A percentile compares a stretch with the other conserved stretches of the same genome.
These are phyloP conservation scores for Cuniculus paca DNA, from an alignment of 2,797 vertebrate genomes.

Conservation along the genomic window DNA sequence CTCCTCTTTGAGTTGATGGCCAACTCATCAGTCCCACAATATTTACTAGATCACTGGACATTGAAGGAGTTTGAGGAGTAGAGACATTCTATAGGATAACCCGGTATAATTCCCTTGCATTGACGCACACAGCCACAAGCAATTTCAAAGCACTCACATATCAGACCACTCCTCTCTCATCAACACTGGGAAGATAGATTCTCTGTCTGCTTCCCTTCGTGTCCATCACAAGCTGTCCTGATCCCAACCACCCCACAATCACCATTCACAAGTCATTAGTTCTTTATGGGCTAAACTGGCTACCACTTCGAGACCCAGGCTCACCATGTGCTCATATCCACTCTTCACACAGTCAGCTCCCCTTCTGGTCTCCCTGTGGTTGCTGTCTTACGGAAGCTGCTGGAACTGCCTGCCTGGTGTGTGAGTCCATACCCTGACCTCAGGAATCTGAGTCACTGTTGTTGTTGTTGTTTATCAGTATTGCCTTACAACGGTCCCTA, in stretches of 20 bases:
- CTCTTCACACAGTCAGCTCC: rapidly evolving
- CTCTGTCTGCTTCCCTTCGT: not conserved
- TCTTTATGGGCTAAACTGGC: not conserved
- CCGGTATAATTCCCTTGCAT: not conserved
- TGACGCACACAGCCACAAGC: not conserved
- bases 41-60: not conserved
- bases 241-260: too few species aligned
- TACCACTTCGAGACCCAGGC: not conserved
- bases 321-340: not conserved
- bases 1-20: not conserved
- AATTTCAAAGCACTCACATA: rapidly evolving
- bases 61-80: not conserved
- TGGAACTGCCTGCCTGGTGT: not conserved
- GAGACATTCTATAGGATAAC: not conserved
- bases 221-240: not conserved
- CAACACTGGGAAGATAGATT: rapidly evolving
- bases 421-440: not conserved
- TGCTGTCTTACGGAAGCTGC: not conserved
- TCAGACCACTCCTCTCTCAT: not conserved
- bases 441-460: not conserved
- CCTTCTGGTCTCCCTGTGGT: not conserved
- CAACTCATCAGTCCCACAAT: too few species aligned
- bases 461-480: not conserved
- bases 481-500: not conserved
- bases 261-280: not conserved